phyloP scores from a whole-genome alignment of 2,113 vertebrate species.

The Oncorhynchus masou region DNA sequence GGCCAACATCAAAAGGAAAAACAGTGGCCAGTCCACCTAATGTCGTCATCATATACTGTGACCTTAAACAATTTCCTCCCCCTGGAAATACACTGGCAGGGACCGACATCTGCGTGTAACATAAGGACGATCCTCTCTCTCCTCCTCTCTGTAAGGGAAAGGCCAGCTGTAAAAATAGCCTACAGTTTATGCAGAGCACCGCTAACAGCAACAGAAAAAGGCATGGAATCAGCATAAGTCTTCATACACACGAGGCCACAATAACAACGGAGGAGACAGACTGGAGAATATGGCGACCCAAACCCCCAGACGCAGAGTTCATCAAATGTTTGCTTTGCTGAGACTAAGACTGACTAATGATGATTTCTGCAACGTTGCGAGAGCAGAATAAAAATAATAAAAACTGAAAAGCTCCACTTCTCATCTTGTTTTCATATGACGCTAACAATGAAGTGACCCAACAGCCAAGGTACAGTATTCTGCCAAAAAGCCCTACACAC shows the following conservation, averaged over 20 bases:
- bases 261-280: background rate
- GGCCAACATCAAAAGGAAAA: background rate
- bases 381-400: too few relatives aligned
- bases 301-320: too few relatives aligned
- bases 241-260: background rate
- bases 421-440: too few relatives aligned
- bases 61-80: constrained; percentile 45
- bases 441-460: too few relatives aligned
- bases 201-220: constrained; percentile 21
- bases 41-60: constrained; percentile 20
- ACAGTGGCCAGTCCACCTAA: constrained; percentile 19
- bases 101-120: constrained; percentile 40
- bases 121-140: constrained; percentile 32
- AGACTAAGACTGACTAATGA: too few relatives aligned
- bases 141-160: constrained; percentile 2
- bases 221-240: background rate
- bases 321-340: too few relatives aligned
- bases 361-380: too few relatives aligned
- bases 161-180: constrained; percentile 36
- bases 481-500: too few relatives aligned
- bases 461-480: too few relatives aligned
- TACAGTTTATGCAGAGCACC: constrained; percentile 7
- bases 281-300: background rate
- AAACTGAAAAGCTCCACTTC: too few relatives aligned
- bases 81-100: constrained; percentile 52